These are phyloP conservation scores for Psephotus haematonotus DNA, from an alignment of 2,113 vertebrate species.

Conservation along the genomic window DNA sequence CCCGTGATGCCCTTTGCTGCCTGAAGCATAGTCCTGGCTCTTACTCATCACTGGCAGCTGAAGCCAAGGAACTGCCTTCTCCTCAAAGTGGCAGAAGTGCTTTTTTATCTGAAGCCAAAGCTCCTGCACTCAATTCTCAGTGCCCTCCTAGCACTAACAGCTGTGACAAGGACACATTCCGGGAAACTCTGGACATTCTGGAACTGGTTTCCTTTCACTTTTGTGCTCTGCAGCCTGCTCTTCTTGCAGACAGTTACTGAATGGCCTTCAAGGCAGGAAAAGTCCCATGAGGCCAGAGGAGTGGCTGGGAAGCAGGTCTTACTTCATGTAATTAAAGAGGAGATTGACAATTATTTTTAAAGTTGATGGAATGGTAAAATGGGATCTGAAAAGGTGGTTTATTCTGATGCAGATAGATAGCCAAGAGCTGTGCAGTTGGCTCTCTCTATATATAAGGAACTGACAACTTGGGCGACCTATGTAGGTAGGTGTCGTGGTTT, in stretches of 20 bases:
- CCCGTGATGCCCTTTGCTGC: not conserved
- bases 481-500: not conserved
- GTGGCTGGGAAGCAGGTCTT: not conserved
- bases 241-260: not conserved
- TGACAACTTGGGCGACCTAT: not conserved
- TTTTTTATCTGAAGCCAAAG: not conserved
- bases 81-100: not conserved
- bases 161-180: not conserved
- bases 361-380: not conserved
- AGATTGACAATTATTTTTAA: not conserved
- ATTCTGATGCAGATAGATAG: not conserved
- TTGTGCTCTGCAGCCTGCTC: not conserved
- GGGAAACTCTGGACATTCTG: not conserved
- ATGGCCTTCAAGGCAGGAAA: not conserved
- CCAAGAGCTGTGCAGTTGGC: not conserved
- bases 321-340: not conserved
- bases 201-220: not conserved
- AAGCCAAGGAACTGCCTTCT: not conserved
- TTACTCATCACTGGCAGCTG: not conserved
- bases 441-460: not conserved
- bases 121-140: not conserved
- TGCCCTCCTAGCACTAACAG: not conserved
- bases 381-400: not conserved
- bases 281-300: not conserved
- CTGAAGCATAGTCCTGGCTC: not conserved